Conservation (phyloP, 1,140 invertebrate species). For the Tribolium madens region DNA sequence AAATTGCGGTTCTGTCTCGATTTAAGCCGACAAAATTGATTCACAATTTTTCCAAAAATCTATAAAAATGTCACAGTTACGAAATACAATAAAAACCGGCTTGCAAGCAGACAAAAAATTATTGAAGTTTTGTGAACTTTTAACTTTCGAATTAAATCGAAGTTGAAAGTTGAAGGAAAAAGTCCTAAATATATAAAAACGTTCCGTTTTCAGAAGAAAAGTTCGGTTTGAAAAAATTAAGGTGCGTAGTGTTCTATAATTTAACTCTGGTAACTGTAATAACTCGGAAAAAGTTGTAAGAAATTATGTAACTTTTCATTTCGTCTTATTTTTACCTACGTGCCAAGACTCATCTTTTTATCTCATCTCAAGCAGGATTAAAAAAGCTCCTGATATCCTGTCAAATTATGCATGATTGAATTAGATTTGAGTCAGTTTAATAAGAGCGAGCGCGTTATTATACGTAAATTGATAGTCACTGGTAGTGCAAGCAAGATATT, state of each 20-base stretch:
- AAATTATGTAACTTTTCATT: constrained; percentile 24
- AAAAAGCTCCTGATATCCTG: not conserved
- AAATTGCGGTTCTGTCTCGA: not conserved
- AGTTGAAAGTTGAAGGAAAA: no score
- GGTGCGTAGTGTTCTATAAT: constrained; percentile 6
- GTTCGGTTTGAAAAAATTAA: constrained; percentile 13
- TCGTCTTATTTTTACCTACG: constrained; percentile 7
- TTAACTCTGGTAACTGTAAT: constrained; percentile 19
- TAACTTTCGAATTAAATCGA: constrained; percentile 9
- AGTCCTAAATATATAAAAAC: constrained; percentile 10
- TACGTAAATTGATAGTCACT: not conserved
- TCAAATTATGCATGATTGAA: not conserved
- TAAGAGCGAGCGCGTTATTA: not conserved
- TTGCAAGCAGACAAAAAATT: not conserved
- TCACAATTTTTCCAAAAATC: no score
- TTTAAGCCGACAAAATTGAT: no score
- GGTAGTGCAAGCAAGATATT: not conserved
- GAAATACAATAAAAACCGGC: not conserved
- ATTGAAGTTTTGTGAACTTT: not conserved
- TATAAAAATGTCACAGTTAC: not conserved
- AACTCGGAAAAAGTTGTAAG: constrained; percentile 10
- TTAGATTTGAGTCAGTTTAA: not conserved
- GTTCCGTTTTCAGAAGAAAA: not conserved
- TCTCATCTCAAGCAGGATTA: not conserved
- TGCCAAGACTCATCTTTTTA: not conserved